Evolutionary conservation across 2,888 invertebrate genomes (phyloP).

Genomic region (Lithodes maja): DNA sequence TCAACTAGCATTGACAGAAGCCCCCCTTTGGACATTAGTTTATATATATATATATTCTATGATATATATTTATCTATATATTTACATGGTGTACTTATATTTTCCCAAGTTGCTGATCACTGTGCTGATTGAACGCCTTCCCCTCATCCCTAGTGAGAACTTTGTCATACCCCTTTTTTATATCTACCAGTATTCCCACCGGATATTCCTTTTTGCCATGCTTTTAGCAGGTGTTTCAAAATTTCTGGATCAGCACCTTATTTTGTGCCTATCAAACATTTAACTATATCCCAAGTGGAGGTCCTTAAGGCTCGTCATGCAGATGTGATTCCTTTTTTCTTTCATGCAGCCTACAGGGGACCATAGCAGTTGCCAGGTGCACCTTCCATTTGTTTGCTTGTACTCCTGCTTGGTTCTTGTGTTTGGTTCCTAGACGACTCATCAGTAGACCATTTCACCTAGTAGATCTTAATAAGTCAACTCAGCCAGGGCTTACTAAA

Average conservation of each 20-base stretch:
- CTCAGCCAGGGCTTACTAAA: too few relatives aligned
- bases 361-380: slow-evolving; percentile 71
- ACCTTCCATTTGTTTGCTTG: slow-evolving; percentile 66
- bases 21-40: slow-evolving; percentile 1
- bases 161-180: slow-evolving; percentile 1
- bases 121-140: slow-evolving; percentile 20
- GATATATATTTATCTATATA: background rate
- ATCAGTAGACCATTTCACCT: slow-evolving; percentile 4
- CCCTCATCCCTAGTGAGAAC: slow-evolving; percentile 16
- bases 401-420: slow-evolving; percentile 50
- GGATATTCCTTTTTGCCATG: slow-evolving; percentile 40
- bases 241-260: slow-evolving; percentile 51
- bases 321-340: slow-evolving; percentile 68
- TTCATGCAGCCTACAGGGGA: slow-evolving; percentile 71
- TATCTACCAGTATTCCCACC: slow-evolving; percentile 8
- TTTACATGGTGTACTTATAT: background rate
- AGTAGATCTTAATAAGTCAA: too few relatives aligned
- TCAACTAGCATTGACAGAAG: slow-evolving; percentile 1
- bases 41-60: background rate
- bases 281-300: slow-evolving; percentile 34
- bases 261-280: slow-evolving; percentile 26
- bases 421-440: slow-evolving; percentile 14
- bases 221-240: slow-evolving; percentile 41
- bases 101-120: slow-evolving; percentile 27
- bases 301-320: slow-evolving; percentile 62